These are phyloP conservation scores for Penaeus japonicus DNA, from an alignment of 1,140 invertebrate species.

Conservation along the genomic window DNA sequence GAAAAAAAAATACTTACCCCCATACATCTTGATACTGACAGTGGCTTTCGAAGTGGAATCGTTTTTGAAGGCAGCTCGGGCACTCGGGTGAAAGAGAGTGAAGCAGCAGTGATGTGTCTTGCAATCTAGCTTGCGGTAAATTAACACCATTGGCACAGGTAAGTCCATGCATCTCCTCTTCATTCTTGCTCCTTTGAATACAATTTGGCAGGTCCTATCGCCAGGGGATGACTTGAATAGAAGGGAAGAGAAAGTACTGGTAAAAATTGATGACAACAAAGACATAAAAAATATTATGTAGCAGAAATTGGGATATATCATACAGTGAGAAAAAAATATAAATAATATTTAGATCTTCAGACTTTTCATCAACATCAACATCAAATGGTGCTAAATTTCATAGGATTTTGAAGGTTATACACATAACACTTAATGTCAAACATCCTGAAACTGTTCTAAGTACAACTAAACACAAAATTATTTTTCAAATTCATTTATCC, in stretches of 20 bases:
- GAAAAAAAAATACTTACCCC: constrained; percentile 21
- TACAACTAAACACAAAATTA: not conserved
- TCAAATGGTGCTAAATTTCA: too few relatives aligned
- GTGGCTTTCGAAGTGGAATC: constrained; percentile 38
- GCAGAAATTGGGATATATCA: too few relatives aligned
- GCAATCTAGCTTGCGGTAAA: constrained; percentile 48
- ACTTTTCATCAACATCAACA: too few relatives aligned
- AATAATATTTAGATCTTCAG: too few relatives aligned
- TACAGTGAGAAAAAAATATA: too few relatives aligned
- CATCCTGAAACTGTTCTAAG: not conserved
- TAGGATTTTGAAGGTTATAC: too few relatives aligned
- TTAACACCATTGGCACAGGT: constrained; percentile 43
- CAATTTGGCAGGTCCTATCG: constrained; percentile 42
- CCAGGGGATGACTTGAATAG: not conserved
- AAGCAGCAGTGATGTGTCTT: constrained; percentile 54
- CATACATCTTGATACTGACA: constrained; percentile 45
- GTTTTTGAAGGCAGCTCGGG: constrained; percentile 27
- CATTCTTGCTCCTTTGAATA: constrained; percentile 54
- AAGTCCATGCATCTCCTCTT: constrained; percentile 48
- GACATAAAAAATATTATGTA: too few relatives aligned
- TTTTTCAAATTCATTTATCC: not conserved
- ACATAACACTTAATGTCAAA: not conserved
- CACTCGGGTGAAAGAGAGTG: constrained; percentile 48
- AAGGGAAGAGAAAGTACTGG: not conserved
- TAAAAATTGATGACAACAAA: not conserved